Conservation (phyloP, 2,113 vertebrate species). For the Grantiella picta region DNA sequence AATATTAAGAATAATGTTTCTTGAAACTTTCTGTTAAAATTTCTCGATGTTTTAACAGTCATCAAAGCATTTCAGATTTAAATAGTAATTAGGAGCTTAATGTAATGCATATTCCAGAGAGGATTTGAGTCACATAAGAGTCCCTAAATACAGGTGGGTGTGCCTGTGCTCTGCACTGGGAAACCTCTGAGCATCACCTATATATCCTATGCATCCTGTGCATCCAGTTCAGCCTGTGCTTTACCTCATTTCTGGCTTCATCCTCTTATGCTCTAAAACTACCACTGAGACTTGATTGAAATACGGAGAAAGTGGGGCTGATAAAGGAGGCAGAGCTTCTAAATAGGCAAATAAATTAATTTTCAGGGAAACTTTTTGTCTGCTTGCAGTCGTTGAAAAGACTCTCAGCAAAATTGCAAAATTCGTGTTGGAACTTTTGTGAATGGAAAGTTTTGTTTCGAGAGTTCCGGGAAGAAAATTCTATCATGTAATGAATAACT, state of each 20-base stretch:
- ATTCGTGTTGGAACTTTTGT: neutral
- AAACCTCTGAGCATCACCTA: neutral
- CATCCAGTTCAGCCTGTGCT: neutral
- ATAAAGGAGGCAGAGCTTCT: neutral
- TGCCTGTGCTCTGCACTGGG: neutral
- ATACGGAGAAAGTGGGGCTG: rapidly evolving
- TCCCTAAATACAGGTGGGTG: neutral
- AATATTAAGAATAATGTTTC: neutral
- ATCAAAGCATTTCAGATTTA: neutral
- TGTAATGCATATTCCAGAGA: neutral
- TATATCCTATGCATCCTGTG: neutral
- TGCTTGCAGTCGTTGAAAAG: neutral
- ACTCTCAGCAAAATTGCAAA: neutral
- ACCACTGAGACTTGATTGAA: rapidly evolving
- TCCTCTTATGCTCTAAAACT: neutral
- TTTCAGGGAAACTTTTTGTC: neutral
- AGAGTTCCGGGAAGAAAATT: neutral
- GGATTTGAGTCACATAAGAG: neutral
- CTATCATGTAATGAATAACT: neutral
- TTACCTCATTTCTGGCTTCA: neutral
- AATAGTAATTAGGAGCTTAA: neutral
- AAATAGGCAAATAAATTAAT: neutral
- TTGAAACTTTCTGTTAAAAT: neutral
- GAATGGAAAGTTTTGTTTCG: neutral
- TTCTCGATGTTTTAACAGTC: neutral